A percentile compares a stretch with the other conserved stretches of the same genome.
phyloP scores from a whole-genome alignment of 2,888 invertebrate species.

The Chorisops tibialis region DNA sequence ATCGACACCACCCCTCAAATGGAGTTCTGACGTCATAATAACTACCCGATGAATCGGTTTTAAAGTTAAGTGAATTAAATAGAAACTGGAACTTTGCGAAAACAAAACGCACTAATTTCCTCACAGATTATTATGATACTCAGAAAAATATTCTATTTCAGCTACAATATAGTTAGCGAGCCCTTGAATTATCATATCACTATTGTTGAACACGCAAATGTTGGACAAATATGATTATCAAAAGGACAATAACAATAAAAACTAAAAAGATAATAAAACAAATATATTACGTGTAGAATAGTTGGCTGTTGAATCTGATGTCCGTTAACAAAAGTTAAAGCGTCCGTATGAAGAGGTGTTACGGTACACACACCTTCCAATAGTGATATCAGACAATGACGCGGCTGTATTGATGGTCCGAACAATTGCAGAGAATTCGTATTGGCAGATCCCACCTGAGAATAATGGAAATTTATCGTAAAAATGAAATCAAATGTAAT shows the following conservation, averaged over 20 bases:
- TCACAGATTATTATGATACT: no score
- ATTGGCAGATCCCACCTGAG: slow-evolving; percentile 72
- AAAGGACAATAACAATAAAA: neutral
- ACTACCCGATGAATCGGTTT: no score
- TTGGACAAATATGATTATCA: neutral
- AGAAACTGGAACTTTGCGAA: no score
- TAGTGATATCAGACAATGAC: slow-evolving; percentile 92
- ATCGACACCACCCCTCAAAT: no score
- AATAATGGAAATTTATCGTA: neutral
- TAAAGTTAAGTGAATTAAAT: no score
- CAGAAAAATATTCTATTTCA: no score
- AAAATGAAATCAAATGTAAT: neutral
- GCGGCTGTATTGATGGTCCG: slow-evolving; percentile 87
- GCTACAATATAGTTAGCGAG: neutral
- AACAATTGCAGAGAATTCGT: slow-evolving; percentile 74
- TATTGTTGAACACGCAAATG: slow-evolving; percentile 4
- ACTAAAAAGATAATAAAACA: slow-evolving; percentile 25
- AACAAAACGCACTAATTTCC: no score
- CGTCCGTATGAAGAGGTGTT: slow-evolving; percentile 89
- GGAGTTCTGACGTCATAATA: no score
- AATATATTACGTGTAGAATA: slow-evolving; percentile 68
- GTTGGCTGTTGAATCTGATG: slow-evolving; percentile 90
- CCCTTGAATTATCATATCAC: slow-evolving; percentile 5
- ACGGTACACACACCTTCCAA: slow-evolving; percentile 90
- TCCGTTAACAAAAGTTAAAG: slow-evolving; percentile 92